phyloP scores from a whole-genome alignment of 2,113 vertebrate species.

The Platysteira castanea region DNA sequence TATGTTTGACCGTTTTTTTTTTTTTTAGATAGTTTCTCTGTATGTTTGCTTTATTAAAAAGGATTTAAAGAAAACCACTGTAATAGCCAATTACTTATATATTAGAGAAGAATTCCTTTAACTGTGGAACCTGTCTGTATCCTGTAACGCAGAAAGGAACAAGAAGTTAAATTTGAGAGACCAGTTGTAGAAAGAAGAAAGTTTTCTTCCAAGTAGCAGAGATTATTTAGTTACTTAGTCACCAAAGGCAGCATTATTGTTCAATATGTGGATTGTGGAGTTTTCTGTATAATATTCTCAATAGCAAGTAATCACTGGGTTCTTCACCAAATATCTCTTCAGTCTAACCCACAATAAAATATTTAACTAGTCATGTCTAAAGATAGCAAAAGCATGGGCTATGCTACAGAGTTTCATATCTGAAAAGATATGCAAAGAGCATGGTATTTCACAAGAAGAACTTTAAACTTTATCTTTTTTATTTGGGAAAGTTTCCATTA shows the following conservation, averaged over 20 bases:
- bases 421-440: background rate
- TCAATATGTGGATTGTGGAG: background rate
- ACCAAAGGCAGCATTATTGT: background rate
- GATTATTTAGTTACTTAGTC: background rate
- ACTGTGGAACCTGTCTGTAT: background rate
- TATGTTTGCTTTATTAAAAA: background rate
- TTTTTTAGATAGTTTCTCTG: background rate
- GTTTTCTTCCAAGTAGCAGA: background rate
- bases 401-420: background rate
- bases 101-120: background rate
- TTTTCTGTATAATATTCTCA: background rate
- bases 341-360: background rate
- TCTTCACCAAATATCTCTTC: background rate
- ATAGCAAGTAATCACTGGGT: background rate
- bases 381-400: background rate
- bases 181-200: background rate
- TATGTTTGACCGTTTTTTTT: background rate
- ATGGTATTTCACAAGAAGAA: background rate
- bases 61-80: conserved; percentile 16
- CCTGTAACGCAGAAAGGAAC: background rate
- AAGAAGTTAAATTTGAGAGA: background rate
- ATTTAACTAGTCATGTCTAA: background rate
- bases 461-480: background rate
- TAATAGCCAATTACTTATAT: background rate
- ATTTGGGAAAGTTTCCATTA: background rate